These are phyloP conservation scores for Drosophila lacertosa DNA, from an alignment of 1,140 invertebrate species.

Conservation along the genomic window DNA sequence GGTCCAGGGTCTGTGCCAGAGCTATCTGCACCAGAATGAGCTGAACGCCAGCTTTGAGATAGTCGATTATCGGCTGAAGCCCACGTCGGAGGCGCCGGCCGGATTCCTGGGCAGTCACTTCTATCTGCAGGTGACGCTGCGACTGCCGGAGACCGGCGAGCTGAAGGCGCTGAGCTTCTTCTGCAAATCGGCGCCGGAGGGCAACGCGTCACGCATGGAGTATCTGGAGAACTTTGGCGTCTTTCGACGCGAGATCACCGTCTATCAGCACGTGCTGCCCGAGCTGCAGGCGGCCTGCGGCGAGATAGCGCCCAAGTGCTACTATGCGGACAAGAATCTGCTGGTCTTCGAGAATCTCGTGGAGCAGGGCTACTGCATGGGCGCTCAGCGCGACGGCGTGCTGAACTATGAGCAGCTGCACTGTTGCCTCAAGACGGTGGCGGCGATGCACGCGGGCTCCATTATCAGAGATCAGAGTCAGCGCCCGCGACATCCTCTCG, in stretches of 20 bases:
- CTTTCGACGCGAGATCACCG: constrained; percentile 85
- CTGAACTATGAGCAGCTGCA: constrained; percentile 85
- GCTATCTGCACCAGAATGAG: constrained; percentile 81
- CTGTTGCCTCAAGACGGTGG: constrained; percentile 85
- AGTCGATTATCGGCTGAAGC: constrained; percentile 58
- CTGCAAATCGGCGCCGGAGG: constrained; percentile 84
- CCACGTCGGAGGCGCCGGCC: constrained; percentile 75
- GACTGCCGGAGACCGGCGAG: constrained; percentile 34
- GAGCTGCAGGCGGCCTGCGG: constrained; percentile 56
- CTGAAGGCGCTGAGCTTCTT: constrained; percentile 83
- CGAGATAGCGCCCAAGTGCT: constrained; percentile 81
- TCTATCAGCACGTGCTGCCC: constrained; percentile 84
- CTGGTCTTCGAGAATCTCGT: constrained; percentile 85
- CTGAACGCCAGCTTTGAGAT: constrained; percentile 52
- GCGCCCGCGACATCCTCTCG: constrained; percentile 83
- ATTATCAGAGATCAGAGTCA: constrained; percentile 85
- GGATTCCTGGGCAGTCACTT: constrained; percentile 86
- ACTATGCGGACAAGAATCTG: constrained; percentile 83
- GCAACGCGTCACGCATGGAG: constrained; percentile 72
- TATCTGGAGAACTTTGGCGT: constrained; percentile 85
- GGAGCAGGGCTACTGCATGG: constrained; percentile 78
- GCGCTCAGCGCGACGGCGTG: constrained; percentile 74
- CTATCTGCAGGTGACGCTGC: constrained; percentile 55
- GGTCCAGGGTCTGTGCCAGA: constrained; percentile 84
- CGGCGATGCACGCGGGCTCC: constrained; percentile 86